Conservation (phyloP, 2,888 invertebrate species). For the Thecocarcelia acutangulata region DNA sequence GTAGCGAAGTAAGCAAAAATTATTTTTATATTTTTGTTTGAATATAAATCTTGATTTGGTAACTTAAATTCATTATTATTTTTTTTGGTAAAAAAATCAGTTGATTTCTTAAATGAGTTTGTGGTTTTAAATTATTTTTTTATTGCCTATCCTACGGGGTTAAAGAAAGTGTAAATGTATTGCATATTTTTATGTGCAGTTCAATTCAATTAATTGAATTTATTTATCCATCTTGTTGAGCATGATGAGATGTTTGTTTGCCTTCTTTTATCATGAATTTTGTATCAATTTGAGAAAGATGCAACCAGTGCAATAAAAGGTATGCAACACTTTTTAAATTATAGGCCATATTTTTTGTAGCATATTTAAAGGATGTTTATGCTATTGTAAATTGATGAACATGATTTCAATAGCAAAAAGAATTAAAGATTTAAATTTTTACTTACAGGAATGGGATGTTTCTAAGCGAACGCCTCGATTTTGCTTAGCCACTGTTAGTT, state of each 20-base stretch:
- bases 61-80: neutral
- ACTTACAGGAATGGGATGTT: constrained; percentile 76
- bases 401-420: neutral
- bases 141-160: constrained; percentile 10
- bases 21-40: too few relatives aligned
- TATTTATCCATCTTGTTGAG: constrained; percentile 26
- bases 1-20: too few relatives aligned
- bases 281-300: neutral
- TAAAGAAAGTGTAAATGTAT: constrained; percentile 15
- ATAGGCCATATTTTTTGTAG: neutral
- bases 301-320: too few relatives aligned
- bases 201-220: constrained; percentile 49
- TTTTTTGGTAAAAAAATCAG: too few relatives aligned
- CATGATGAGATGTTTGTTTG: constrained; percentile 25
- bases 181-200: constrained; percentile 44
- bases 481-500: constrained; percentile 71
- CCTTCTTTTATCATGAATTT: neutral
- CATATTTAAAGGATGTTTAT: neutral
- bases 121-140: neutral
- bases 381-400: too few relatives aligned
- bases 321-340: neutral
- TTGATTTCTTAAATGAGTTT: too few relatives aligned
- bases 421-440: neutral
- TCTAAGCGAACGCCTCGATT: constrained; percentile 73
- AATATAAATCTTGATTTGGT: neutral